Conservation (phyloP, 2,797 vertebrate genomes). For the Hybognathus amarus region DNA sequence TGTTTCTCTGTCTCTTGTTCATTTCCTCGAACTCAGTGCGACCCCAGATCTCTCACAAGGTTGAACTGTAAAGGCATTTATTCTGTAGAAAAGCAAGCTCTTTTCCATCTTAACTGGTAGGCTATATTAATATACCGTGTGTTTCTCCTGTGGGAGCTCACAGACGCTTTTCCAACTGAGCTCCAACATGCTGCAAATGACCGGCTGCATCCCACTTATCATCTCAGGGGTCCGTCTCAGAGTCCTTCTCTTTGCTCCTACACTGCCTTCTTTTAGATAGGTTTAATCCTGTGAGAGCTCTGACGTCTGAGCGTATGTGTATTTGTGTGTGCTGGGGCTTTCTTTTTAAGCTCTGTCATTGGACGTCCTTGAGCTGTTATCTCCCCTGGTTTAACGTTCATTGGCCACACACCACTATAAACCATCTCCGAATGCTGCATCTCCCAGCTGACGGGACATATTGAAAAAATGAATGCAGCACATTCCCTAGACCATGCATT, state of each 20-base stretch:
- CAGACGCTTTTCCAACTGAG: conserved; percentile 47
- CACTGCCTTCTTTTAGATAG: conserved; percentile 21
- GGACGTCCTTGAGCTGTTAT: conserved; percentile 44
- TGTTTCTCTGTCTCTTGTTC: conserved; percentile 29
- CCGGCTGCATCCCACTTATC: conserved; percentile 43
- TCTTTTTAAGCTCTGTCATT: conserved; percentile 45
- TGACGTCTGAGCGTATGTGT: conserved; percentile 11
- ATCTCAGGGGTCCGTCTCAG: conserved; percentile 32
- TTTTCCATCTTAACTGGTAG: conserved; percentile 64
- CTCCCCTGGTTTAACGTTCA: conserved; percentile 23
- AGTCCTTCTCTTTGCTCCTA: conserved; percentile 47
- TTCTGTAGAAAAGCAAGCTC: conserved; percentile 64
- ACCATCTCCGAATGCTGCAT: background rate
- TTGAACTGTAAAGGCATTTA: conserved; percentile 68
- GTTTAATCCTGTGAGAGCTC: conserved; percentile 26
- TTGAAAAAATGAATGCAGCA: conserved; percentile 1
- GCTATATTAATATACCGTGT: conserved; percentile 64
- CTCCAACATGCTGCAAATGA: conserved; percentile 56
- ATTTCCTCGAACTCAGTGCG: conserved; percentile 51
- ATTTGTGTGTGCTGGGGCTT: conserved; percentile 8
- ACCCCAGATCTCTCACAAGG: conserved; percentile 66
- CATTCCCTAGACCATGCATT: conserved; percentile 13
- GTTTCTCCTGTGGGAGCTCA: conserved; percentile 40
- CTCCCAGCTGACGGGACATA: conserved; percentile 1
- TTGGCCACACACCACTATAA: conserved; percentile 26